phyloP scores from a whole-genome alignment of 2,113 vertebrate species.

The Centrocercus urophasianus region DNA sequence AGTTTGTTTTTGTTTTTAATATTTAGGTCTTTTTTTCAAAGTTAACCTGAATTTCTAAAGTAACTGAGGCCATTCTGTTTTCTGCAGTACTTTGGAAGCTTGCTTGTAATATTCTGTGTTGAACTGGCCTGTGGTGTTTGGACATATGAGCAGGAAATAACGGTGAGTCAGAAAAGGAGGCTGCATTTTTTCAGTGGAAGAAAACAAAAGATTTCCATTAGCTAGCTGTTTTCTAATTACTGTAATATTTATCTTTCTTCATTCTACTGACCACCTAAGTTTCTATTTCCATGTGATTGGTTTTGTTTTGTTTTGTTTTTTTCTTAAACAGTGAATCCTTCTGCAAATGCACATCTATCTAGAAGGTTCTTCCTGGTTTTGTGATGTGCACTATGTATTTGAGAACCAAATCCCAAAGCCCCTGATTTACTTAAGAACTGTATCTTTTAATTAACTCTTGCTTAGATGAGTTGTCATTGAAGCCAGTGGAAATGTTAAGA shows the following conservation, averaged over 20 bases:
- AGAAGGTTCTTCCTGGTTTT: not conserved
- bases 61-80: conserved; percentile 53
- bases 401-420: not conserved
- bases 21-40: not conserved
- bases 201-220: conserved; percentile 34
- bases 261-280: not conserved
- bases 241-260: conserved; percentile 24
- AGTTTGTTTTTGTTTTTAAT: not conserved
- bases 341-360: not conserved
- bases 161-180: conserved; percentile 76
- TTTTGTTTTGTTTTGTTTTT: not conserved
- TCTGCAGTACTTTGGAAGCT: conserved; percentile 92
- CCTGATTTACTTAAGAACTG: not conserved
- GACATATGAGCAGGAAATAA: conserved; percentile 93
- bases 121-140: conserved; percentile 95
- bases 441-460: not conserved
- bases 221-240: conserved; percentile 33
- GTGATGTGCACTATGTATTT: not conserved
- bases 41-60: not conserved
- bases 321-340: not conserved
- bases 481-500: not conserved
- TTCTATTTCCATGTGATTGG: conserved; percentile 19
- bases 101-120: conserved; percentile 95
- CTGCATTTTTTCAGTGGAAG: conserved; percentile 11
- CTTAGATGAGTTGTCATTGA: not conserved